Conservation (phyloP, 2,888 invertebrate genomes). For the Sinhomidia bicolor region DNA sequence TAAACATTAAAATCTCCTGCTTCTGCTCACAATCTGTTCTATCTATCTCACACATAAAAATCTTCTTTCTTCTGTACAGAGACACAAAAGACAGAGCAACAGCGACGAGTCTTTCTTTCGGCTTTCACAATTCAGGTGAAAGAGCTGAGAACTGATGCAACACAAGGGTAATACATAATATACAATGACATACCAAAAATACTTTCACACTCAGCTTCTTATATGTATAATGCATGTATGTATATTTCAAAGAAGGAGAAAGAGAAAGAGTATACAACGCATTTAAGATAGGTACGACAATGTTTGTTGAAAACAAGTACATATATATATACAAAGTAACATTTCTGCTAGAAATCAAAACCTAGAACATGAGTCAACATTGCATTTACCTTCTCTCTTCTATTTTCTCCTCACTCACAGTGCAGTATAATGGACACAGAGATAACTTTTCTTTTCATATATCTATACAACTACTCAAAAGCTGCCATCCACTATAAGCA, state of each 20-base stretch:
- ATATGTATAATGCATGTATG: no score
- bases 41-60: neutral
- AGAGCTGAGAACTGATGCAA: slow-evolving; percentile 34
- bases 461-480: slow-evolving; percentile 24
- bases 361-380: neutral
- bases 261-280: neutral
- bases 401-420: neutral
- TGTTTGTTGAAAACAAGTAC: neutral
- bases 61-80: neutral
- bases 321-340: neutral
- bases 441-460: neutral
- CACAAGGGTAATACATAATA: no score
- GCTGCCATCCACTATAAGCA: neutral
- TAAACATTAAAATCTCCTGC: slow-evolving; percentile 35
- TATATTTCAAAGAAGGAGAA: no score
- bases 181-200: neutral
- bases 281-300: neutral
- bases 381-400: neutral
- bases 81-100: slow-evolving; percentile 38
- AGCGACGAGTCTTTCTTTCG: slow-evolving; percentile 48
- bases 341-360: neutral
- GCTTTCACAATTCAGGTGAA: slow-evolving; percentile 53
- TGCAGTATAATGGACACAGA: neutral
- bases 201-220: neutral
- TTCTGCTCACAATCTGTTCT: neutral